Percentiles rank a stretch among this genome's conserved stretches.
Evolutionary conservation across 2,888 invertebrate species (phyloP).

Genomic region (Augochlorella aurata): DNA sequence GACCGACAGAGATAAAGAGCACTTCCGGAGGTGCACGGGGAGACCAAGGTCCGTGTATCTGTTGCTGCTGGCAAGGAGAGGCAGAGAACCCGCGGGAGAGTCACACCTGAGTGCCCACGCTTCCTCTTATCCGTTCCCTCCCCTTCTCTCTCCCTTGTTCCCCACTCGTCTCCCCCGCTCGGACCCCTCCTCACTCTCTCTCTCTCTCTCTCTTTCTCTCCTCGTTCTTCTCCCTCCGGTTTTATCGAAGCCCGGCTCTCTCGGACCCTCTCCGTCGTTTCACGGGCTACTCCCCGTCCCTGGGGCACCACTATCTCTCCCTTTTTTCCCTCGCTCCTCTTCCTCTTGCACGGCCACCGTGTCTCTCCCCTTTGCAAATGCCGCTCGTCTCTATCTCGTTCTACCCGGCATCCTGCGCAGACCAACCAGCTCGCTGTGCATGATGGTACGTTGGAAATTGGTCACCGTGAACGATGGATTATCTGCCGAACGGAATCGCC

Average conservation of each 20-base stretch:
- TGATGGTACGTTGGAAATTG: not conserved
- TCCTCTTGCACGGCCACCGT: constrained; percentile 17
- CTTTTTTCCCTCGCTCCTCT: constrained; percentile 35
- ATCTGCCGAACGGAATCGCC: not conserved
- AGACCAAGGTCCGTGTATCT: constrained; percentile 75
- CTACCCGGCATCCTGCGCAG: constrained; percentile 18
- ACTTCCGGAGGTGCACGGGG: constrained; percentile 79
- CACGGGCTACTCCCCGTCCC: constrained; percentile 56
- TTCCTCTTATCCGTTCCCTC: constrained; percentile 80
- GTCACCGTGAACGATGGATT: not conserved
- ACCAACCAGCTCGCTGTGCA: no score
- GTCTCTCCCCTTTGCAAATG: constrained; percentile 50
- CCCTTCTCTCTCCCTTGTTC: constrained; percentile 62
- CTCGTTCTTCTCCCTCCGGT: constrained; percentile 33
- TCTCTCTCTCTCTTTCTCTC: constrained; percentile 35
- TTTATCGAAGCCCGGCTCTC: constrained; percentile 38
- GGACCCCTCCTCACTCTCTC: constrained; percentile 56
- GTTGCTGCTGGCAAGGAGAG: constrained; percentile 72
- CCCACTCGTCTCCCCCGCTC: constrained; percentile 59
- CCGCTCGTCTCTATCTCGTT: constrained; percentile 60
- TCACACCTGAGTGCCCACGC: constrained; percentile 81
- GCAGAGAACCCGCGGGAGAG: constrained; percentile 79
- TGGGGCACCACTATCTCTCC: constrained; percentile 57
- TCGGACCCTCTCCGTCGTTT: constrained; percentile 46
- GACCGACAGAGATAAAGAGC: constrained; percentile 82